A percentile compares a stretch with the other conserved stretches of the same genome.
Evolutionary conservation across 2,888 invertebrate species (phyloP).

Genomic region (Chaetogeoica ovagalla): DNA sequence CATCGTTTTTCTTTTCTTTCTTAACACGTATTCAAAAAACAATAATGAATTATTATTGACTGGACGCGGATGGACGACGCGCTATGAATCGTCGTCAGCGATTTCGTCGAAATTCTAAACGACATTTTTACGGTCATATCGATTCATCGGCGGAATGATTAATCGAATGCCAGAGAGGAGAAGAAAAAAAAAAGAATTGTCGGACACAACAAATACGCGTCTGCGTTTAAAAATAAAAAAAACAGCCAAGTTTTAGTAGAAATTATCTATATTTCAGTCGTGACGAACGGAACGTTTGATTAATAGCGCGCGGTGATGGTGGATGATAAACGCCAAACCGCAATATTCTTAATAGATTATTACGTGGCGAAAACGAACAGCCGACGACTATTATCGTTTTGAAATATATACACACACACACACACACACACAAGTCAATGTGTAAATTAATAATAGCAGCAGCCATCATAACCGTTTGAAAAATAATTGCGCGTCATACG

Average conservation of each 20-base stretch:
- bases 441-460: conserved; percentile 23
- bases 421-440: neutral
- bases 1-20: conserved; percentile 9
- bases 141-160: conserved; percentile 7
- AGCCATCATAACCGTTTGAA: neutral
- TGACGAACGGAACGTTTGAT: conserved; percentile 16
- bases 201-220: neutral
- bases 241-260: neutral
- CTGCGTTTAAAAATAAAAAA: too few relatives aligned
- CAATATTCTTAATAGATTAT: conserved; percentile 6
- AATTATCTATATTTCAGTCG: conserved; percentile 5
- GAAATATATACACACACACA: too few relatives aligned
- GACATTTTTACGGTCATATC: conserved; percentile 3
- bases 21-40: neutral
- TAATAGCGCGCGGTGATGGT: conserved; percentile 5
- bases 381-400: neutral
- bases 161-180: neutral
- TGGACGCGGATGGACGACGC: neutral
- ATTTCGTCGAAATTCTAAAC: neutral
- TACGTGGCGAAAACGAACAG: neutral
- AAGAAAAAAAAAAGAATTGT: too few relatives aligned
- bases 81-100: neutral
- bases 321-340: neutral
- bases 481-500: neutral
- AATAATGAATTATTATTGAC: conserved; percentile 12